Conservation (phyloP, 2,113 vertebrate species). For the Cathartes aura region DNA sequence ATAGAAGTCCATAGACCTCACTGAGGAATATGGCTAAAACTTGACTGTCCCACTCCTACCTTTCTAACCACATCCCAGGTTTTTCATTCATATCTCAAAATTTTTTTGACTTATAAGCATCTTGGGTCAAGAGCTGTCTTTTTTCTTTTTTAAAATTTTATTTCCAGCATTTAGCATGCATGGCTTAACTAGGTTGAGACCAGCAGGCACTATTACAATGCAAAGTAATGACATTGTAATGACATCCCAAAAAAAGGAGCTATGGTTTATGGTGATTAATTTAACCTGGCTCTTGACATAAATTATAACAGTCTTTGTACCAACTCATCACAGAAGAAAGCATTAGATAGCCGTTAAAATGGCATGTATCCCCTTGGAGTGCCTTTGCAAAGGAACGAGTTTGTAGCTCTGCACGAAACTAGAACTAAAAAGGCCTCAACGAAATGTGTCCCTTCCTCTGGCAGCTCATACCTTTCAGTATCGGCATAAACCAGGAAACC, state of each 20-base stretch:
- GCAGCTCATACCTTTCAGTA: not conserved
- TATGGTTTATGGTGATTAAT: not conserved
- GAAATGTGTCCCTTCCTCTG: not conserved
- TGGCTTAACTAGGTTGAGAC: not conserved
- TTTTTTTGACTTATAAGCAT: not conserved
- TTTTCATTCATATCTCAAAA: not conserved
- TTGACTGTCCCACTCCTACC: not conserved
- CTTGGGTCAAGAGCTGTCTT: not conserved
- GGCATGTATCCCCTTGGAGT: not conserved
- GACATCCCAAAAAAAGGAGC: not conserved
- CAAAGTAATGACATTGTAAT: not conserved
- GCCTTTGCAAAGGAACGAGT: not conserved
- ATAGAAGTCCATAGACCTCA: not conserved
- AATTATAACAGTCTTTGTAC: not conserved
- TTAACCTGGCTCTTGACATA: not conserved
- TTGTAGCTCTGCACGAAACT: not conserved
- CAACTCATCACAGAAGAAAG: not conserved
- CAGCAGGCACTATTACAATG: not conserved
- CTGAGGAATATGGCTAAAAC: not conserved
- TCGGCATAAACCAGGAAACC: not conserved
- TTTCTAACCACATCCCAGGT: not conserved
- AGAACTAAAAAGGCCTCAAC: not conserved
- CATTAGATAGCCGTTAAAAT: not conserved
- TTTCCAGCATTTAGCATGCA: not conserved
- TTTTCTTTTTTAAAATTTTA: not conserved